Evolutionary conservation across 2,797 vertebrate genomes (phyloP).

Genomic region (Tenualosa ilisha): DNA sequence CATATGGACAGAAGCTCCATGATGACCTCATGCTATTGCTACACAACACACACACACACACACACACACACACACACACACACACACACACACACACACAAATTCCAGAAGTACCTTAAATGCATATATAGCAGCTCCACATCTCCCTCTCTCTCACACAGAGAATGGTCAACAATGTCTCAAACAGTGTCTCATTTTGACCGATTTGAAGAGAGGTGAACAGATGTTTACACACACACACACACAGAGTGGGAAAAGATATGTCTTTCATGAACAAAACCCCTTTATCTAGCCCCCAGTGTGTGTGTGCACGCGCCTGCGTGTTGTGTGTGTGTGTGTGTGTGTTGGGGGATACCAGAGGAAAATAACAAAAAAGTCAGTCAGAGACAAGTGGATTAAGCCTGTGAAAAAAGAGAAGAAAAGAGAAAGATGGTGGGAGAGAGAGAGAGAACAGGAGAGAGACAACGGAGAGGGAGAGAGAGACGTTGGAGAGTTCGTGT

Average conservation of each 20-base stretch:
- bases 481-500: not conserved
- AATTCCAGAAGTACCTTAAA: too few species aligned
- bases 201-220: too few species aligned
- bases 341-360: not conserved
- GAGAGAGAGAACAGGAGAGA: not conserved
- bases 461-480: not conserved
- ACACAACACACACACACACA: too few species aligned
- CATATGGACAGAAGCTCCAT: too few species aligned
- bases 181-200: too few species aligned
- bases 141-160: too few species aligned
- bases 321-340: conserved; percentile 13
- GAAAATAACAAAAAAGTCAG: not conserved
- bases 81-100: too few species aligned
- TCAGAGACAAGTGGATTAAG: not conserved
- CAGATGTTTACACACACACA: not conserved
- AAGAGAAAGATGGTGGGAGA: not conserved
- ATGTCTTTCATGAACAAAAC: not conserved
- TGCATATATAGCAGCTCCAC: too few species aligned
- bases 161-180: too few species aligned
- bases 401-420: not conserved
- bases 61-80: too few species aligned
- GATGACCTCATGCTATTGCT: too few species aligned
- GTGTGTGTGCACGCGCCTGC: not conserved
- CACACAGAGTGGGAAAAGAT: not conserved
- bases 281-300: not conserved